Evolutionary conservation across 2,888 invertebrate genomes (phyloP).

Genomic region (Iphiclides podalirius): DNA sequence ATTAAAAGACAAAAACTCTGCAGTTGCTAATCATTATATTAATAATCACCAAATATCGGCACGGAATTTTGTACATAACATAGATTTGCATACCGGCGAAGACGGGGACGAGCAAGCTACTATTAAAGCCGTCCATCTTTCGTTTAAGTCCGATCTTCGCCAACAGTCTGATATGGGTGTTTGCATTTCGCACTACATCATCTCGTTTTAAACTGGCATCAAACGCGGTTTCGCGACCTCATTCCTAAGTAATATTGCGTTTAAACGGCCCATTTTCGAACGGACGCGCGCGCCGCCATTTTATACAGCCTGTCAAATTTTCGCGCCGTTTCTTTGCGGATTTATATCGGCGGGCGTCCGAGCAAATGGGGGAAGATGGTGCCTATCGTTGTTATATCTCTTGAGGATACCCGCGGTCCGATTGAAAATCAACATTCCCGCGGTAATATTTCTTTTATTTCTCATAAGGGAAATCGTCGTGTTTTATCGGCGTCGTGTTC

Average conservation of each 20-base stretch:
- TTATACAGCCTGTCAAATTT: constrained; percentile 22
- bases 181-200: constrained; percentile 1
- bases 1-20: too few relatives aligned
- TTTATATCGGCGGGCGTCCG: constrained; percentile 10
- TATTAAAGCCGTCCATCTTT: too few relatives aligned
- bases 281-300: constrained; percentile 13
- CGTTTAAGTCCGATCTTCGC: not conserved
- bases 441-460: constrained; percentile 18
- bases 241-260: constrained; percentile 18
- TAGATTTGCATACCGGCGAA: too few relatives aligned
- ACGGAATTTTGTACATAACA: not conserved
- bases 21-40: too few relatives aligned
- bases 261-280: constrained; percentile 20
- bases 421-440: constrained; percentile 17
- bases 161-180: not conserved
- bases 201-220: constrained; percentile 10
- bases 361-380: constrained; percentile 10
- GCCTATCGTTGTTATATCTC: constrained; percentile 13
- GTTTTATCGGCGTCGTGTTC: constrained; percentile 6
- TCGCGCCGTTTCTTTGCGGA: constrained; percentile 19
- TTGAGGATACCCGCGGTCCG: constrained; percentile 8
- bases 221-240: constrained; percentile 15
- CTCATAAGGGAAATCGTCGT: constrained; percentile 20
- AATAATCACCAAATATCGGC: not conserved
- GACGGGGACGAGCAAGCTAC: too few relatives aligned